phyloP scores from a whole-genome alignment of 1,140 invertebrate species.

The Drosophila sechellia region DNA sequence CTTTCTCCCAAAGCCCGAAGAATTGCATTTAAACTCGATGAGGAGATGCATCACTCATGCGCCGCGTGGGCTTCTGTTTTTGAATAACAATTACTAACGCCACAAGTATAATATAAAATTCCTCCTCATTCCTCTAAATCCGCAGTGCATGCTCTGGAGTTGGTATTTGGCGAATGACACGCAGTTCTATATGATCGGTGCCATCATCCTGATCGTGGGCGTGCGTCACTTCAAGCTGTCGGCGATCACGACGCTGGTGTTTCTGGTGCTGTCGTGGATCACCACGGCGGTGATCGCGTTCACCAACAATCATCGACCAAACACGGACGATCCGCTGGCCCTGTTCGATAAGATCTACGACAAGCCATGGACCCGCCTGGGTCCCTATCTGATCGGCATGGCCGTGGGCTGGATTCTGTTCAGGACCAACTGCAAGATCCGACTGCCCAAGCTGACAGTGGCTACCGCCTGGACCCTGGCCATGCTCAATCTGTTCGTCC shows the following conservation, averaged over 20 bases:
- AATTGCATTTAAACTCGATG: no score
- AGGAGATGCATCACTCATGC: no score
- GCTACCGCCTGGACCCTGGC: slow-evolving; percentile 89
- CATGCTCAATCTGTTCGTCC: slow-evolving; percentile 87
- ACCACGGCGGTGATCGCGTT: slow-evolving; percentile 93
- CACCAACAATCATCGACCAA: slow-evolving; percentile 91
- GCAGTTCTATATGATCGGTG: slow-evolving; percentile 92
- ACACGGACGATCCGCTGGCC: slow-evolving; percentile 91
- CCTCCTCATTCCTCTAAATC: not conserved
- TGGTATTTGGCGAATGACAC: slow-evolving; percentile 95
- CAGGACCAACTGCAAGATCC: slow-evolving; percentile 92
- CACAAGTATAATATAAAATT: no score
- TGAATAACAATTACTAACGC: no score
- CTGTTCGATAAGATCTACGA: slow-evolving; percentile 95
- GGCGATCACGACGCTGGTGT: slow-evolving; percentile 86
- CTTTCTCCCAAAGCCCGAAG: no score
- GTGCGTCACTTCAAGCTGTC: slow-evolving; percentile 90
- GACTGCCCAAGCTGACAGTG: slow-evolving; percentile 90
- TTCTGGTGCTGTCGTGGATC: slow-evolving; percentile 90
- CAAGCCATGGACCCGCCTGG: slow-evolving; percentile 93
- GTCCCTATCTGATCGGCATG: slow-evolving; percentile 93
- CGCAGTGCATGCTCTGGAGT: slow-evolving; percentile 94
- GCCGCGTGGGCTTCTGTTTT: not conserved
- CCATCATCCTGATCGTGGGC: slow-evolving; percentile 90
- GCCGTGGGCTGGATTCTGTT: slow-evolving; percentile 92